phyloP scores from a whole-genome alignment of 2,113 vertebrate genomes.

The Pteruthius melanotis region DNA sequence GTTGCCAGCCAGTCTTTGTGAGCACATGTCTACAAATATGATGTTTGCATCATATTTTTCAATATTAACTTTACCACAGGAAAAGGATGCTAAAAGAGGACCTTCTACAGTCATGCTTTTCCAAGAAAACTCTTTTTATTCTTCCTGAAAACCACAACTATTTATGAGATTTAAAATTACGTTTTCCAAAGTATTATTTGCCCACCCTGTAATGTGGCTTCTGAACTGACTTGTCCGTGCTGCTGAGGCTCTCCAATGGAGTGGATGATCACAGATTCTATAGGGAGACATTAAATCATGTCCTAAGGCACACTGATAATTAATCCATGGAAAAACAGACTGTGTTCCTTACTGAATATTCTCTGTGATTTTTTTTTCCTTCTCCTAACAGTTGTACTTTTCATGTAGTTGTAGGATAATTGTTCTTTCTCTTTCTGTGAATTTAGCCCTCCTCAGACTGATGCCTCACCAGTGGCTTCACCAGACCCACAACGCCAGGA shows the following conservation, averaged over 20 bases:
- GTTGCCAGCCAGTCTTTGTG: conserved; percentile 12
- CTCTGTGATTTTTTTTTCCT: background rate
- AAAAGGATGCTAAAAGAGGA: conserved; percentile 75
- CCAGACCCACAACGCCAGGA: conserved; percentile 94
- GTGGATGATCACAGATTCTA: conserved; percentile 46
- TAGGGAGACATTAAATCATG: background rate
- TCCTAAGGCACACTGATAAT: background rate
- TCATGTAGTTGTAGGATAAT: conserved; percentile 48
- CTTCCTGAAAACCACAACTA: background rate
- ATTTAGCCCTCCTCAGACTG: conserved; percentile 93
- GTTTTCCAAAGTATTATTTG: background rate
- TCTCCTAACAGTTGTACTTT: background rate
- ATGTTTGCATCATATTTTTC: conserved; percentile 64
- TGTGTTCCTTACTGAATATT: background rate
- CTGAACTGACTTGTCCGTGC: conserved; percentile 37
- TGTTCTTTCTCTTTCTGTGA: conserved; percentile 58
- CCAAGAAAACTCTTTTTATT: conserved; percentile 36
- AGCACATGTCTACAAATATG: conserved; percentile 60
- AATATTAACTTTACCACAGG: conserved; percentile 30
- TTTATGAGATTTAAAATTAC: background rate
- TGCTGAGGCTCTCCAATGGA: conserved; percentile 68
- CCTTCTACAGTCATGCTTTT: conserved; percentile 9
- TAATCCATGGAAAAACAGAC: background rate
- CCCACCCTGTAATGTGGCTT: conserved; percentile 5
- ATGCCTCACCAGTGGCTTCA: conserved; percentile 85